A percentile compares a stretch with the other conserved stretches of the same genome.
Conservation (phyloP, 1,140 invertebrate genomes). For the Nymphalis io region DNA sequence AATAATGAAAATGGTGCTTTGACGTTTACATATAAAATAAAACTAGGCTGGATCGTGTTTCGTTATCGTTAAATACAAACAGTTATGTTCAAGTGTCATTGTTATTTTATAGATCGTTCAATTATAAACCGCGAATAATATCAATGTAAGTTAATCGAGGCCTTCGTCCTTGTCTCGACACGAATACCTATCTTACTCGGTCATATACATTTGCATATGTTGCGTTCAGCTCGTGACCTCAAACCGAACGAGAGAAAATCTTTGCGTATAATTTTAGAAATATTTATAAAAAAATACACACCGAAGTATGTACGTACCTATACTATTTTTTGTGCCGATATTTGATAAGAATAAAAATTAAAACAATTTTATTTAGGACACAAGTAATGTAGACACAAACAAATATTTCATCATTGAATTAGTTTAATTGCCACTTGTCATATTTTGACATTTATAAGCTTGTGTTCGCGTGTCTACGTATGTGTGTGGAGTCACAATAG, state of each 20-base stretch:
- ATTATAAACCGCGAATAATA: conserved; percentile 5
- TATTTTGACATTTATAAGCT: too few relatives aligned
- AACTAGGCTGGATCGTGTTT: too few relatives aligned
- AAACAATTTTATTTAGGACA: too few relatives aligned
- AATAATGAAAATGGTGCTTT: too few relatives aligned
- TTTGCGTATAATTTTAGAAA: not conserved
- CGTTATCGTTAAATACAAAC: not conserved
- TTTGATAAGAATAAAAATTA: too few relatives aligned
- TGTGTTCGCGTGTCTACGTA: too few relatives aligned
- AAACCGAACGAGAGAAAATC: conserved; percentile 9
- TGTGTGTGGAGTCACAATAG: too few relatives aligned
- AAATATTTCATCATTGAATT: too few relatives aligned
- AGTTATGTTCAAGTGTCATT: conserved; percentile 2
- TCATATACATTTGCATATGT: conserved; percentile 45
- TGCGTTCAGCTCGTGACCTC: conserved; percentile 7
- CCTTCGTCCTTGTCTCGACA: conserved; percentile 42
- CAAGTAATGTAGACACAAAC: too few relatives aligned
- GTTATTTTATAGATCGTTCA: conserved; percentile 10
- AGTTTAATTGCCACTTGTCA: too few relatives aligned
- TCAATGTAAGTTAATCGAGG: conserved; percentile 19
- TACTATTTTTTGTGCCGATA: too few relatives aligned
- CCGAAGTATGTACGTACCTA: not conserved
- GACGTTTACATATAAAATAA: too few relatives aligned
- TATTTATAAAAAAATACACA: not conserved
- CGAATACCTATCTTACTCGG: conserved; percentile 44